Percentiles rank a stretch among this genome's conserved stretches.
These are phyloP conservation scores for Troides aeacus DNA, from an alignment of 2,888 invertebrate genomes.

Conservation along the genomic window DNA sequence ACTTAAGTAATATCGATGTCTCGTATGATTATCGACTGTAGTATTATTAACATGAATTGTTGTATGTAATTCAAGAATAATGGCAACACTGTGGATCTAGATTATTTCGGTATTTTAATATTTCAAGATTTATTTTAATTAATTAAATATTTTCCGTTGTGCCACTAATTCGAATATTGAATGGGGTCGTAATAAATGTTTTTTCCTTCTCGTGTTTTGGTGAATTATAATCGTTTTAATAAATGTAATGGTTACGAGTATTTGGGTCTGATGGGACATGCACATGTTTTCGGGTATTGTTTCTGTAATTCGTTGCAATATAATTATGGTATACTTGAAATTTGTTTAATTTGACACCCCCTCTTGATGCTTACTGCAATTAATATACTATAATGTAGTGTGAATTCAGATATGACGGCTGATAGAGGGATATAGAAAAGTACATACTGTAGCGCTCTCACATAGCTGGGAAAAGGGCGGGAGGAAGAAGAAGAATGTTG, in stretches of 20 bases:
- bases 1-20: too few species aligned
- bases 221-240: not conserved
- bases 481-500: too few species aligned
- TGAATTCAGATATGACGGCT: too few species aligned
- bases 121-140: too few species aligned
- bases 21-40: too few species aligned
- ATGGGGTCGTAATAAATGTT: not conserved
- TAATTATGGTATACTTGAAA: conserved; percentile 12
- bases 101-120: too few species aligned
- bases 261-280: conserved; percentile 4
- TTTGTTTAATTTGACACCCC: not conserved
- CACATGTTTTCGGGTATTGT: conserved; percentile 10
- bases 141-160: not conserved
- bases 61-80: too few species aligned
- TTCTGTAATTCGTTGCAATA: conserved; percentile 22
- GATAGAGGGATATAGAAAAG: too few species aligned
- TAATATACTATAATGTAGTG: not conserved
- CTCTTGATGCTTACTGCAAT: not conserved
- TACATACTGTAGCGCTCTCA: too few species aligned
- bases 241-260: not conserved
- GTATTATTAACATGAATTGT: too few species aligned
- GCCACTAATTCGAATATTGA: not conserved
- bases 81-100: too few species aligned
- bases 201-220: not conserved
- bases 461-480: too few species aligned